Evolutionary conservation across 2,113 vertebrate genomes (phyloP).

Genomic region (Equus quagga): DNA sequence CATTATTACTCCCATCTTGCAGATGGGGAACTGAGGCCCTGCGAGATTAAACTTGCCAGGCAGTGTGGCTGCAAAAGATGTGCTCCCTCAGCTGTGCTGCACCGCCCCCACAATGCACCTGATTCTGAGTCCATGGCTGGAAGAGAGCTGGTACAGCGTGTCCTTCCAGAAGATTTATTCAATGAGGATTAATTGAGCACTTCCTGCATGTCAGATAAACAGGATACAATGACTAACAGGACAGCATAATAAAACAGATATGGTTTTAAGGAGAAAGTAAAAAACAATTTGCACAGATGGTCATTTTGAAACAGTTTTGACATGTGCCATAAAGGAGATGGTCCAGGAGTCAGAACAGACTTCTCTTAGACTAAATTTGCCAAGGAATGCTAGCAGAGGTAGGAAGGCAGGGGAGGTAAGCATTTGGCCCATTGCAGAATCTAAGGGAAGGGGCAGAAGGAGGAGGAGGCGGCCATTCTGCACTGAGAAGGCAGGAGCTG

Average conservation of each 20-base stretch:
- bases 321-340: not conserved
- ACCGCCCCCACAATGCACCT: not conserved
- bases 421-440: not conserved
- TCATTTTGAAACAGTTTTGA: not conserved
- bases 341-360: not conserved
- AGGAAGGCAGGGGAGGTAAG: not conserved
- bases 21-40: not conserved
- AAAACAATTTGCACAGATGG: not conserved
- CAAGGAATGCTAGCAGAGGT: not conserved
- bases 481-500: not conserved
- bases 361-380: not conserved
- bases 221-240: not conserved
- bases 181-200: not conserved
- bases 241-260: too few relatives aligned
- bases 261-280: not conserved
- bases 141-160: not conserved
- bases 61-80: not conserved
- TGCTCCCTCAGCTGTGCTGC: not conserved
- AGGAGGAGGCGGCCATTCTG: rapidly evolving
- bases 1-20: not conserved
- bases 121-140: not conserved
- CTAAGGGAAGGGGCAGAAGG: not conserved
- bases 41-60: not conserved
- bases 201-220: not conserved
- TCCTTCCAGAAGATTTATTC: not conserved